A percentile compares a stretch with the other conserved stretches of the same genome.
phyloP scores from a whole-genome alignment of 2,888 invertebrate genomes.

The Acronicta alni region DNA sequence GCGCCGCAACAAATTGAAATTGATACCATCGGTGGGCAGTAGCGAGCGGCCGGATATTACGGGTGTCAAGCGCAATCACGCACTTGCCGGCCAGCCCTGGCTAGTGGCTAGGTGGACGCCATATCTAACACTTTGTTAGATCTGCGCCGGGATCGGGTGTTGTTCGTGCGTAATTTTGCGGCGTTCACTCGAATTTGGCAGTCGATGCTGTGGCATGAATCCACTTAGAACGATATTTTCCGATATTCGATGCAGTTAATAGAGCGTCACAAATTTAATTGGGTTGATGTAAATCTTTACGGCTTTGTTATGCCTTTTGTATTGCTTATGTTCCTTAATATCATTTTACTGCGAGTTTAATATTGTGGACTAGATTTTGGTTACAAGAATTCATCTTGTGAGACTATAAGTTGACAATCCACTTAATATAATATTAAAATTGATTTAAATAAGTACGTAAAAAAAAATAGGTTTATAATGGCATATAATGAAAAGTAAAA shows the following conservation, averaged over 20 bases:
- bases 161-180: conserved; percentile 56
- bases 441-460: no score
- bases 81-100: conserved; percentile 69
- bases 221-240: conserved; percentile 44
- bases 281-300: conserved; percentile 20
- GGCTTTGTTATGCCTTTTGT: background rate
- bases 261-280: conserved; percentile 24
- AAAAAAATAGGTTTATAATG: no score
- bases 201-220: conserved; percentile 43
- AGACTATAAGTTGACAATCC: no score
- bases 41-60: conserved; percentile 85
- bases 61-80: conserved; percentile 87
- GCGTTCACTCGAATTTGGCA: conserved; percentile 51
- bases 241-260: conserved; percentile 40
- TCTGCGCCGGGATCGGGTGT: conserved; percentile 52
- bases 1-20: conserved; percentile 88
- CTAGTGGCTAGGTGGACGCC: conserved; percentile 59
- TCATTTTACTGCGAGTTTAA: no score
- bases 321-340: no score
- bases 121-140: conserved; percentile 70
- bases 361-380: no score
- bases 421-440: no score
- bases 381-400: no score
- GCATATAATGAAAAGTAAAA: no score
- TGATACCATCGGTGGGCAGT: conserved; percentile 87